phyloP scores from a whole-genome alignment of 2,113 vertebrate species.

The Sylvia atricapilla region DNA sequence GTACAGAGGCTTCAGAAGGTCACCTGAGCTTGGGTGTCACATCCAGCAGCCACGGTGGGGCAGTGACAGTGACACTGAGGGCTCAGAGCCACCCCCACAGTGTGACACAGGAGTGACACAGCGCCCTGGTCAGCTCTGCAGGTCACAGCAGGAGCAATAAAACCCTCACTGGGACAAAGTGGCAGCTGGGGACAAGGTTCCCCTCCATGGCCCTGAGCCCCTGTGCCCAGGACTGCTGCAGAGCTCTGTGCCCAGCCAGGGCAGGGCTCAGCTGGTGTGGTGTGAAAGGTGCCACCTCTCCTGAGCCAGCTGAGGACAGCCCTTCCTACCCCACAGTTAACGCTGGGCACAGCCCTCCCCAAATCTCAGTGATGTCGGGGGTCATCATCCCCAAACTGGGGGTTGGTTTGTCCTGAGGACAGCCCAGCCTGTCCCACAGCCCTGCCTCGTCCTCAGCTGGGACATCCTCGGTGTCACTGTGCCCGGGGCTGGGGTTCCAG shows the following conservation, averaged over 20 bases:
- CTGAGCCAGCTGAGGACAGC: fast-evolving
- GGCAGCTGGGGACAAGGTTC: not conserved
- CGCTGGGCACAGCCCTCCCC: not conserved
- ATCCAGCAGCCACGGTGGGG: fast-evolving
- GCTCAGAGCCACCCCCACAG: too few relatives aligned
- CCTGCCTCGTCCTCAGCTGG: not conserved
- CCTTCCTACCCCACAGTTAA: fast-evolving
- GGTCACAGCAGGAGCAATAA: fast-evolving
- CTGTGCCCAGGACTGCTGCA: fast-evolving
- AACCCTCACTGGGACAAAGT: not conserved
- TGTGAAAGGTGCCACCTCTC: fast-evolving
- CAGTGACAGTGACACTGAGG: fast-evolving
- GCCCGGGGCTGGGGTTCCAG: not conserved
- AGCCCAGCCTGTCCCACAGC: fast-evolving
- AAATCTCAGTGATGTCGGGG: fast-evolving
- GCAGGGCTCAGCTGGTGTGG: fast-evolving
- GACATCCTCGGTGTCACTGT: not conserved
- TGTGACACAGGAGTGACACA: fast-evolving
- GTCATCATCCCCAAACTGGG: fast-evolving
- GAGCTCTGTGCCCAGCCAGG: fast-evolving
- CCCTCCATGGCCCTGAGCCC: fast-evolving
- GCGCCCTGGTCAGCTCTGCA: not conserved
- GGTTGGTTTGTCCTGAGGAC: not conserved
- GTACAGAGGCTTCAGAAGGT: not conserved
- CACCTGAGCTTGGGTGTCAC: fast-evolving